Evolutionary conservation across 2,113 vertebrate genomes (phyloP), one percentile per base, ranked within the genome.

Genomic region (Channa argus): DNA sequence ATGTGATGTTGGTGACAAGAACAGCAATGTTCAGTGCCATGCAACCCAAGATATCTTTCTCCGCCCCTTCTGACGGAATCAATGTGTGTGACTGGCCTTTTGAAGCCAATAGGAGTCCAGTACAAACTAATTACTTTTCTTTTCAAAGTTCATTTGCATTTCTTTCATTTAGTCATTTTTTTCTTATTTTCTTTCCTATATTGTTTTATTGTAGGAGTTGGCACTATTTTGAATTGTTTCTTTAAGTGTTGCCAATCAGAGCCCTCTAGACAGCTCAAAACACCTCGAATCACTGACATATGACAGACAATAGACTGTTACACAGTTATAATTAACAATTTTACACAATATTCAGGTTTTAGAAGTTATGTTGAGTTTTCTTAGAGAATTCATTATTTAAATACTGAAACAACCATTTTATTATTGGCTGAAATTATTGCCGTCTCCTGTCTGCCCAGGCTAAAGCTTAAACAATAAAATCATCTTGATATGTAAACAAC

Each of bases 81-180:
- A 41, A 79, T 69, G 82, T 80, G 77, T 68, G 69, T 2, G 9
- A 2, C 64, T 24, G 70, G 60, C 55, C 80, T 8, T 5, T 67
- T 12, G 4, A 71, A 49, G 71, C 82, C 62, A 56, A 45, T 5
- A 74, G 74, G 77, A 74, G 63, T 61, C 64, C 13, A 44, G 72
- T 76, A 72, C 71, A 87, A 77, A 77, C 75, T 91, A 89, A 91
- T 87, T 86, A 84, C 79, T 71, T 71, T 68, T 67, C 45, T 80
- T 67, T 85, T 76, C 64, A 78, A 85, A 83, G 77, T 86, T 81
- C 15, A 82, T 90, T 81, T 84, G 56, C 44, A 52, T 55, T 12
- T 41, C 49, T 58, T n/a, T 38, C 54, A 5, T 47, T n/a, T 37
- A 24, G 24, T 74, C 55, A 37, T 72, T 46, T 47, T 36, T 6